phyloP scores from a whole-genome alignment of 2,113 vertebrate species.

The Laticauda laticaudata region DNA sequence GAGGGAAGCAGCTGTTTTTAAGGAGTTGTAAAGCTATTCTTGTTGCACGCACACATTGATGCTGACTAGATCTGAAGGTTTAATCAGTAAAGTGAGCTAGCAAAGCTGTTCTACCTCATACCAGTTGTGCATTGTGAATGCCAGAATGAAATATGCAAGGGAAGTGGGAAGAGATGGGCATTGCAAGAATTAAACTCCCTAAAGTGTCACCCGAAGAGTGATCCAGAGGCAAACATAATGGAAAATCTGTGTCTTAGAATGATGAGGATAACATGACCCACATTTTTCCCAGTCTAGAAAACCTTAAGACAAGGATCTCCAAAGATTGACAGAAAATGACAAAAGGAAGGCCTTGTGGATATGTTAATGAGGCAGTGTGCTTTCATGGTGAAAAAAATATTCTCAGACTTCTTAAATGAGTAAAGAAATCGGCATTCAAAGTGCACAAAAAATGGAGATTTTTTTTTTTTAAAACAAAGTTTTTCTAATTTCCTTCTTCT shows the following conservation, averaged over 20 bases:
- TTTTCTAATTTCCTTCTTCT: background rate
- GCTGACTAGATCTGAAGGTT: background rate
- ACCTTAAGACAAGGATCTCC: background rate
- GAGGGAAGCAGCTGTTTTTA: background rate
- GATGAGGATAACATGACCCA: background rate
- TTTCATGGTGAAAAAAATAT: background rate
- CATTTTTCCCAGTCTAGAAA: background rate
- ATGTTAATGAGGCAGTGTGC: background rate
- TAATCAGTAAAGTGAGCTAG: background rate
- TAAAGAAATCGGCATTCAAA: background rate
- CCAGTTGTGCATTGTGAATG: background rate
- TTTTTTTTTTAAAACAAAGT: background rate
- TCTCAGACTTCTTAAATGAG: background rate
- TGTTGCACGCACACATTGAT: background rate
- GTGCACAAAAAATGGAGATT: background rate
- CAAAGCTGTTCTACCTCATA: background rate
- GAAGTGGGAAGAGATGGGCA: background rate
- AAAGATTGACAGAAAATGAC: background rate
- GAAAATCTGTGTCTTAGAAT: background rate
- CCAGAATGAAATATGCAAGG: background rate
- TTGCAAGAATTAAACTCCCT: background rate
- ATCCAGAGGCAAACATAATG: background rate
- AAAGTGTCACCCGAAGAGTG: background rate
- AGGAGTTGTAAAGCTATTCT: background rate
- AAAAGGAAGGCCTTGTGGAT: background rate